A percentile compares a stretch with the other conserved stretches of the same genome.
Evolutionary conservation across 2,797 vertebrate species (phyloP).

Genomic region (Peromyscus aztecus): DNA sequence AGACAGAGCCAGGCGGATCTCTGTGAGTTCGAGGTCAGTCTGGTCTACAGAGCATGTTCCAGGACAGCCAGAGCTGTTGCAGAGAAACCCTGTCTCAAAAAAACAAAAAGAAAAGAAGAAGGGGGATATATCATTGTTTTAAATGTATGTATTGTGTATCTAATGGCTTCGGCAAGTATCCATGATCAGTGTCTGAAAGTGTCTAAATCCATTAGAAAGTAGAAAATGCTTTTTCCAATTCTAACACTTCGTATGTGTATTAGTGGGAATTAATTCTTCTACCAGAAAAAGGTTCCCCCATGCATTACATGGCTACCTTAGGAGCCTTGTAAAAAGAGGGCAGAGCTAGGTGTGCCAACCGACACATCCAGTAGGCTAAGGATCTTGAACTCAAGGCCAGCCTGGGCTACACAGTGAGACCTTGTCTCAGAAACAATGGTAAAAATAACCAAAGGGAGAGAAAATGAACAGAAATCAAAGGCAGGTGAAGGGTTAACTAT

Average conservation of each 20-base stretch:
- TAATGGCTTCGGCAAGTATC: background rate
- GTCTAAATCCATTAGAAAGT: background rate
- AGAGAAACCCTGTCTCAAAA: too few relatives aligned
- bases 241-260: background rate
- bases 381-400: background rate
- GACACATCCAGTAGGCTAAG: background rate
- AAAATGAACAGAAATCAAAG: background rate
- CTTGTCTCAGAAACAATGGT: background rate
- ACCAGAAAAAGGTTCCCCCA: background rate
- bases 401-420: background rate
- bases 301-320: background rate
- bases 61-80: too few relatives aligned
- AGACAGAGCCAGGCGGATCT: too few relatives aligned
- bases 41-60: too few relatives aligned
- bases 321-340: background rate
- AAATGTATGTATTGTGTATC: background rate
- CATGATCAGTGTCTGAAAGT: background rate
- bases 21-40: too few relatives aligned
- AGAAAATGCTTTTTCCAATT: background rate
- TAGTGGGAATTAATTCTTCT: constrained; percentile 3
- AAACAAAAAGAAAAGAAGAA: too few relatives aligned
- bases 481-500: background rate
- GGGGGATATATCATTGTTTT: background rate
- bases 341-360: background rate
- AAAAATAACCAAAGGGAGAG: background rate